Conservation (phyloP, 2,113 vertebrate genomes). For the Oryctolagus cuniculus region mOryCun1.1 NC_091450.1:22986001-22986500, state of each 20-base stretch:
- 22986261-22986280: conserved; percentile 31
- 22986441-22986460: neutral
- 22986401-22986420: conserved; percentile 27
- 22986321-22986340: conserved; percentile 57
- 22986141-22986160: neutral
- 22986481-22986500: neutral
- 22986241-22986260: neutral
- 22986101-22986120: conserved; percentile 29
- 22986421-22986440: conserved; percentile 30
- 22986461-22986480: conserved; percentile 41
- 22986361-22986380: conserved; percentile 35
- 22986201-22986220: conserved; percentile 67
- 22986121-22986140: neutral
- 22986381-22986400: conserved; percentile 58
- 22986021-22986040: neutral
- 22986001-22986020: neutral
- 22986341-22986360: conserved; percentile 42
- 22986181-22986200: conserved; percentile 45
- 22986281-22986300: conserved; percentile 23
- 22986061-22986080: neutral
- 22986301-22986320: conserved; percentile 49
- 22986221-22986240: conserved; percentile 56
- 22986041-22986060: neutral
- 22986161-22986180: conserved; percentile 32
- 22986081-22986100: neutral